Base-by-base conservation (phyloP, 1,140 invertebrate genomes). In the Onthophagus taurus region DNA sequence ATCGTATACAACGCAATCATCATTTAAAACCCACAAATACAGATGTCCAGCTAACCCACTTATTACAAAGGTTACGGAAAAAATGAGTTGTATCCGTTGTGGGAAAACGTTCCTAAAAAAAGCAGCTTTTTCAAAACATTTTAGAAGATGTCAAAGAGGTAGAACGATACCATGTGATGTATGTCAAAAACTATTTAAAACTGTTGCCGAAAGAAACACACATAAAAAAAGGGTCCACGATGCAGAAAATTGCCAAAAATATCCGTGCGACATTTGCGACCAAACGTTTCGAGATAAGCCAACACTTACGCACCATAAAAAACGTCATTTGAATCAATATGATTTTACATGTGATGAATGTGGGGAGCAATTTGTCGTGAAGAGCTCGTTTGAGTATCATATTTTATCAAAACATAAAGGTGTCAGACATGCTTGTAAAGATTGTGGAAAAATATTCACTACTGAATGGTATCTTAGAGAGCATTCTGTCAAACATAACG, bases 191-290 rank as follows among this genome's bases (percentile, higher is more conserved):
- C n/a, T n/a, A n/a, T n/a, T n/a, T n/a, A n/a, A n/a, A n/a, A n/a
- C n/a, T n/a, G n/a, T n/a, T n/a, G n/a, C n/a, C n/a, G n/a, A n/a
- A n/a, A n/a, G n/a, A n/a, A n/a, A n/a, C n/a, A n/a, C n/a, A n/a
- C n/a, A n/a, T n/a, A n/a, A n/a, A n/a, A n/a, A n/a, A n/a, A n/a
- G n/a, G n/a, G n/a, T 37, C 5, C 16, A 37, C 5, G 13, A 14
- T 5, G 14, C 16, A 7, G 35, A 37, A 13, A 8, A 8, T 17
- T 5, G 20, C 16, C 9, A 37, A 8, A 14, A 19, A 8, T 29
- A 29, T 30, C 21, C 24, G 11, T 46, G 44, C 34, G 36, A 46
- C 6, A 46, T 48, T 14, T 53, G 51, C 35, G 49, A 46, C 3
- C 50, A 50, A 33, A 34, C 14, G 5, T 43, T 33, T 31, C 11